Evolutionary conservation across 2,113 vertebrate species (phyloP).

Genomic region (Ptychochromis oligacanthus): DNA sequence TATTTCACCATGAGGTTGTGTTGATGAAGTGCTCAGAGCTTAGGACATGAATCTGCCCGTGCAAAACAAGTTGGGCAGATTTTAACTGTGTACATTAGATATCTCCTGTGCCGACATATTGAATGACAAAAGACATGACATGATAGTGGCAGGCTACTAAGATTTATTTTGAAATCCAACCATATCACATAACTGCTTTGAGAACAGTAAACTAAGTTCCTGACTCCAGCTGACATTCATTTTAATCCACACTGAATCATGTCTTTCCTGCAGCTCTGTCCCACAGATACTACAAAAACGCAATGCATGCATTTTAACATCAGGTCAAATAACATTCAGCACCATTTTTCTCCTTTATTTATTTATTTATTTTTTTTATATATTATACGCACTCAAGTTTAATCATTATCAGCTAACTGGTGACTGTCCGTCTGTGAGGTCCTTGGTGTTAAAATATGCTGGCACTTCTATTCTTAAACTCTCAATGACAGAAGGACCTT

Average conservation of each 20-base stretch:
- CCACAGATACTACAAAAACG: slow-evolving; percentile 51
- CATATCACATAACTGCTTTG: slow-evolving; percentile 75
- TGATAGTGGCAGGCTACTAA: slow-evolving; percentile 72
- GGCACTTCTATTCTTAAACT: slow-evolving; percentile 58
- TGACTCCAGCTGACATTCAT: slow-evolving; percentile 70
- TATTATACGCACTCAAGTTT: slow-evolving; percentile 46
- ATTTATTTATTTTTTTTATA: slow-evolving; percentile 3
- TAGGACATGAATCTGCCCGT: slow-evolving; percentile 59
- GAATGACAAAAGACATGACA: slow-evolving; percentile 76
- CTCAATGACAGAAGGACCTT: slow-evolving; percentile 74
- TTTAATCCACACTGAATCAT: slow-evolving; percentile 71
- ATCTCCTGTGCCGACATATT: slow-evolving; percentile 74
- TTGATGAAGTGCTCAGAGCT: slow-evolving; percentile 64
- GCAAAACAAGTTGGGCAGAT: slow-evolving; percentile 62
- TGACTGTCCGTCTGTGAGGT: slow-evolving; percentile 54
- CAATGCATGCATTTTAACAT: slow-evolving; percentile 58
- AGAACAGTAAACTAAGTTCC: slow-evolving; percentile 77
- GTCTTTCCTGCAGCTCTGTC: slow-evolving; percentile 55
- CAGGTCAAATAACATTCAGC: slow-evolving; percentile 52
- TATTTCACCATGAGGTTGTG: slow-evolving; percentile 51
- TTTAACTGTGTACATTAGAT: slow-evolving; percentile 72
- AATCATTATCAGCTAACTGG: slow-evolving; percentile 63
- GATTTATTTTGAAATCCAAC: slow-evolving; percentile 79
- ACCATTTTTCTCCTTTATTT: slow-evolving; percentile 21
- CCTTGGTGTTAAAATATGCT: slow-evolving; percentile 68